phyloP scores from a whole-genome alignment of 2,797 vertebrate species.

The Rhynchonycteris naso region DNA sequence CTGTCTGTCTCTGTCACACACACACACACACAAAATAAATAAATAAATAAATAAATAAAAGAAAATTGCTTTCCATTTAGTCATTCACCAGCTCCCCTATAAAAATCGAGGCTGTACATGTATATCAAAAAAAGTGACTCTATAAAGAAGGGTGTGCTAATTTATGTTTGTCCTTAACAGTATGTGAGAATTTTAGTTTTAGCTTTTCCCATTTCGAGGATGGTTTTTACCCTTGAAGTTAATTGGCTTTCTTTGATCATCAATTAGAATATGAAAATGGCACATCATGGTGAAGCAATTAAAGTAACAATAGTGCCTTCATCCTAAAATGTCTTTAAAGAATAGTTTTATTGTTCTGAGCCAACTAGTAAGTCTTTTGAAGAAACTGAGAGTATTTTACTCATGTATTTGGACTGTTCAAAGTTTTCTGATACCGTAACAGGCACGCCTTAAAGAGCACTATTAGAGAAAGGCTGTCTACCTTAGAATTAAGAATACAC shows the following conservation, averaged over 20 bases:
- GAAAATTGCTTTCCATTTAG: neutral
- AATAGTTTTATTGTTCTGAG: constrained; percentile 18
- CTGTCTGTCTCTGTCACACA: too few relatives aligned
- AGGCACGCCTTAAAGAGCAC: neutral
- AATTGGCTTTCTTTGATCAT: constrained; percentile 27
- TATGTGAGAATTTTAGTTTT: constrained; percentile 25
- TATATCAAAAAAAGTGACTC: neutral
- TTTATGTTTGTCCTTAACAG: neutral
- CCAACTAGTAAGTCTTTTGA: constrained; percentile 11
- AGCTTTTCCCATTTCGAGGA: constrained; percentile 27
- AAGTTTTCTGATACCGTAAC: constrained; percentile 15
- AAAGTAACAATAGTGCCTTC: constrained; percentile 9
- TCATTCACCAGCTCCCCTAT: neutral
- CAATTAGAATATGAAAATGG: constrained; percentile 10
- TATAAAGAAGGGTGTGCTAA: neutral
- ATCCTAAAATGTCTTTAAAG: constrained; percentile 53
- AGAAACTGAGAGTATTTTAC: constrained; percentile 7
- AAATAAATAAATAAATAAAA: too few relatives aligned
- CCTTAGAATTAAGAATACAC: neutral
- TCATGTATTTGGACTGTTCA: neutral
- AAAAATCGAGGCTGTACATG: neutral
- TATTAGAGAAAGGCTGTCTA: neutral
- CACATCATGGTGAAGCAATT: constrained; percentile 34
- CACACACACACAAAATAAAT: too few relatives aligned
- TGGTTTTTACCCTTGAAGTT: constrained; percentile 41